These are phyloP conservation scores for Drosophila anomalata DNA, from an alignment of 2,888 invertebrate genomes.

Conservation along the genomic window DNA sequence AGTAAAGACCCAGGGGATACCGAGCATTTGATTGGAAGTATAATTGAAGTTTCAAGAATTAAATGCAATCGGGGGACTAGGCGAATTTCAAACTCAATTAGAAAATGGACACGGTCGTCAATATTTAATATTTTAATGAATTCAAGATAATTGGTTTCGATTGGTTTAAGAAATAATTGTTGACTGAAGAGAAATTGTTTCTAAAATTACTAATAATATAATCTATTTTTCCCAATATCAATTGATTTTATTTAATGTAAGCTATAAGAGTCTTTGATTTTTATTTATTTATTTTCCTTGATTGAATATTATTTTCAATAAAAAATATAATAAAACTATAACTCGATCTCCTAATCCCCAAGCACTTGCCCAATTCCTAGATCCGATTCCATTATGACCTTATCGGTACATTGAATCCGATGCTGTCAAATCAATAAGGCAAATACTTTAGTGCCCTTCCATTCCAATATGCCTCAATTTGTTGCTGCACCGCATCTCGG, in stretches of 20 bases:
- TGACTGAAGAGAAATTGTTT: too few species aligned
- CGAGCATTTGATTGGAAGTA: slow-evolving; percentile 5
- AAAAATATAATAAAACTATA: neutral
- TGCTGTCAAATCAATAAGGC: slow-evolving; percentile 48
- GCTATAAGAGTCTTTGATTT: too few species aligned
- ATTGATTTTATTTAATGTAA: too few species aligned
- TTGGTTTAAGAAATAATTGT: too few species aligned
- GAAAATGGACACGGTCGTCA: neutral
- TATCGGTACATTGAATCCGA: slow-evolving; percentile 44
- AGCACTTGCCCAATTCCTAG: slow-evolving; percentile 25
- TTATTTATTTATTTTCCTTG: neutral
- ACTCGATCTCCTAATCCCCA: slow-evolving; percentile 11
- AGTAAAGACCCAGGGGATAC: slow-evolving; percentile 28
- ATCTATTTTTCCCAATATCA: too few species aligned
- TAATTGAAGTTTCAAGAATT: neutral
- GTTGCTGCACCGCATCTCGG: slow-evolving; percentile 65
- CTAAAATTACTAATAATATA: too few species aligned
- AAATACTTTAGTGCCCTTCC: slow-evolving; percentile 46
- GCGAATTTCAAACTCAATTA: neutral
- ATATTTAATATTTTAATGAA: neutral
- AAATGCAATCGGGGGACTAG: too few species aligned
- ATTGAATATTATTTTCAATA: neutral
- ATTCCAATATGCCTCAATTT: slow-evolving; percentile 66
- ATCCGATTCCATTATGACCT: slow-evolving; percentile 40
- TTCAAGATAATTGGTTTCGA: too few species aligned